These are phyloP conservation scores for Artemia sinica DNA, from an alignment of 2,888 invertebrate genomes.

Conservation along the genomic window DNA sequence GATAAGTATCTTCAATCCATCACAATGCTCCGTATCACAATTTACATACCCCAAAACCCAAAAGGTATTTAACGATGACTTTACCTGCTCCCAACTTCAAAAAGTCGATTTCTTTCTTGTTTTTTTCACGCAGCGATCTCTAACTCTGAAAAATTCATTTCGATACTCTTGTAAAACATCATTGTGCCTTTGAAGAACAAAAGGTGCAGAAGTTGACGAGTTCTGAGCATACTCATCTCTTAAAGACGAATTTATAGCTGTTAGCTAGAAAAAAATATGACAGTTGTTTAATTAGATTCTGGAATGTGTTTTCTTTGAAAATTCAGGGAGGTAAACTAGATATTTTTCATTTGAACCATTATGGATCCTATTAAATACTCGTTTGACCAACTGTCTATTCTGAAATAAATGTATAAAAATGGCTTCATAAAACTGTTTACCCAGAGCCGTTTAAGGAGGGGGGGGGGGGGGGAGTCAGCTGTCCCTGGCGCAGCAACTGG, in stretches of 20 bases:
- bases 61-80: not conserved
- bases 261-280: conserved; percentile 39
- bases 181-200: conserved; percentile 81
- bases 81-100: not conserved
- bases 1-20: no score
- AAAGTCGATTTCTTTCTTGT: not conserved
- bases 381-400: no score
- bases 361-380: no score
- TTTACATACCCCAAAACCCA: not conserved
- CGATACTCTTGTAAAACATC: conserved; percentile 89
- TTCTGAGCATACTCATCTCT: conserved; percentile 47
- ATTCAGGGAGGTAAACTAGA: no score
- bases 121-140: conserved; percentile 37
- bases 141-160: conserved; percentile 77
- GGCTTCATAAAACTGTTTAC: no score
- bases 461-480: no score
- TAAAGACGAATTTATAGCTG: conserved; percentile 63
- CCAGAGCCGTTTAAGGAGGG: no score
- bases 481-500: no score
- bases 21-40: not conserved
- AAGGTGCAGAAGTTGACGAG: conserved; percentile 57
- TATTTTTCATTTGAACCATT: no score
- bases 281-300: no score
- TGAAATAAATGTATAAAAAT: no score
- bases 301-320: no score